Conservation (phyloP, 1,140 invertebrate species). For the Lasaia peninsularis region DNA sequence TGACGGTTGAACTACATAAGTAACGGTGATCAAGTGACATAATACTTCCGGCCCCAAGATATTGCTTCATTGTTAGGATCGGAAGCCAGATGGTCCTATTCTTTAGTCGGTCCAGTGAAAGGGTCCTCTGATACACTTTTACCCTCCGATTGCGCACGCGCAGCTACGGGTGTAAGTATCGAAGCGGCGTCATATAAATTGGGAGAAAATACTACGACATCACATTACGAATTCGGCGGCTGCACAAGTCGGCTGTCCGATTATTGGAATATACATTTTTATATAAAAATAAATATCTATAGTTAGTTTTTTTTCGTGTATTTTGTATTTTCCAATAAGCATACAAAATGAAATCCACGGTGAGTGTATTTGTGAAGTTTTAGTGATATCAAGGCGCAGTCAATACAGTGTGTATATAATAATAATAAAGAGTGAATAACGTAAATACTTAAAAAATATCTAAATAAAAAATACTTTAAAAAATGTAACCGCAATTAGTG, state of each 20-base stretch:
- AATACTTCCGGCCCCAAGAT: constrained; percentile 57
- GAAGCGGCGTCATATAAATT: constrained; percentile 68
- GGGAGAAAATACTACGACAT: constrained; percentile 61
- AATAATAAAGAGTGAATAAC: too few species aligned
- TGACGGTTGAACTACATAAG: constrained; percentile 33
- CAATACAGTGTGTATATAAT: neutral
- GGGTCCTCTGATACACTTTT: constrained; percentile 70
- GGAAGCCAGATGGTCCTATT: constrained; percentile 67
- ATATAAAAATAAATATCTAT: constrained; percentile 38
- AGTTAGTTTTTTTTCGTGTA: constrained; percentile 61
- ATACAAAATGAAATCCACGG: constrained; percentile 72
- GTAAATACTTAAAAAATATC: too few species aligned
- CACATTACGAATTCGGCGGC: constrained; percentile 74
- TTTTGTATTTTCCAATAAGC: constrained; percentile 54
- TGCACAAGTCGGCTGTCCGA: constrained; percentile 57
- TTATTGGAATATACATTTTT: constrained; percentile 40
- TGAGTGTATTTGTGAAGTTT: constrained; percentile 49
- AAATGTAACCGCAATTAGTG: too few species aligned
- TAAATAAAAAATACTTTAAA: too few species aligned
- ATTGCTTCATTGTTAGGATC: constrained; percentile 67
- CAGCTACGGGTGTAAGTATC: constrained; percentile 42
- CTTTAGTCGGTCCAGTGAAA: constrained; percentile 71
- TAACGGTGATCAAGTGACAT: constrained; percentile 54
- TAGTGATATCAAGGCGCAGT: neutral
- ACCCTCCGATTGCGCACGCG: constrained; percentile 51